Conservation (phyloP, 1,140 invertebrate genomes). For the Drosophila burlai region DNA sequence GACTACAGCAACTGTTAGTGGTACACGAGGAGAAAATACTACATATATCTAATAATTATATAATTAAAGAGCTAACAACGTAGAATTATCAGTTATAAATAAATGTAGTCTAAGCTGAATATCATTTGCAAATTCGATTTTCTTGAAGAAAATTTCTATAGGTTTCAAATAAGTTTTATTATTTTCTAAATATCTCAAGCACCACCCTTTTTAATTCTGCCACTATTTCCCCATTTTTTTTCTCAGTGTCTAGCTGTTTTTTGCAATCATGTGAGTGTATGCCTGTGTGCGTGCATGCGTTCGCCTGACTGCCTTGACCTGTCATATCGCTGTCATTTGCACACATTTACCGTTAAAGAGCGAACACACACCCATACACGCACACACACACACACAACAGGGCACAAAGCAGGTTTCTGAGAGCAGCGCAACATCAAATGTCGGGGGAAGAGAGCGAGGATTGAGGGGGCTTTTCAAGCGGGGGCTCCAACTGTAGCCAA, state of each 20-base stretch:
- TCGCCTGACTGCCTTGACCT: slow-evolving; percentile 58
- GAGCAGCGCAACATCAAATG: slow-evolving; percentile 9
- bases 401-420: slow-evolving; percentile 4
- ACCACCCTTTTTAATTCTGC: accelerated
- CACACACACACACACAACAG: background rate
- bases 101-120: background rate
- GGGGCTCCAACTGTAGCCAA: slow-evolving; percentile 58
- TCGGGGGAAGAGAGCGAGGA: no score
- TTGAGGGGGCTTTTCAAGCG: slow-evolving; percentile 1
- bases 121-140: no score
- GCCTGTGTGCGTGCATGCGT: slow-evolving; percentile 7
- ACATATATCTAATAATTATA: background rate
- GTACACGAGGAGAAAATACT: background rate
- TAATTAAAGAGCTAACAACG: background rate
- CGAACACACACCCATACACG: slow-evolving; percentile 17
- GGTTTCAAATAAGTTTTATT: background rate
- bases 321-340: slow-evolving; percentile 79
- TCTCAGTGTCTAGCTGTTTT: slow-evolving; percentile 8
- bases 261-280: background rate
- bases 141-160: background rate
- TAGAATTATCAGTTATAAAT: background rate
- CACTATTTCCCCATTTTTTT: background rate
- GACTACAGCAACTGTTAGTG: slow-evolving; percentile 11
- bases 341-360: slow-evolving; percentile 77
- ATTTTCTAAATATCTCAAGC: background rate